Percentiles rank a stretch among this genome's conserved stretches.
These are phyloP conservation scores for Sylvicapra grimmia DNA, from an alignment of 2,113 vertebrate genomes.

Conservation along the genomic window DNA sequence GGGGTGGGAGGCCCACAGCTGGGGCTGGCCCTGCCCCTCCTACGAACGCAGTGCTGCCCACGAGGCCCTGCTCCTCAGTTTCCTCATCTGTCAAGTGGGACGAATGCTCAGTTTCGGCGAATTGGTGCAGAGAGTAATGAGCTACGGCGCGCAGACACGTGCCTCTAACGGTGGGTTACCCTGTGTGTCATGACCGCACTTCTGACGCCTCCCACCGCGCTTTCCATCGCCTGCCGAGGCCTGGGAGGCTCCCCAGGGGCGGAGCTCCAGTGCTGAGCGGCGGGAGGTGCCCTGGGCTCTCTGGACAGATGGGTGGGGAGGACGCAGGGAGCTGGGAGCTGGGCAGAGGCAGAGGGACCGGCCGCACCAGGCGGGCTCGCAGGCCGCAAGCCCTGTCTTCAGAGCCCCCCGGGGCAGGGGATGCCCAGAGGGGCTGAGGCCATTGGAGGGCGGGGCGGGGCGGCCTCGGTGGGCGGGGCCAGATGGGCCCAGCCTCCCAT, in stretches of 20 bases:
- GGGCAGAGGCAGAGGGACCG: neutral
- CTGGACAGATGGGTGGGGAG: neutral
- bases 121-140: rapidly evolving
- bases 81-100: rapidly evolving
- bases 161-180: rapidly evolving
- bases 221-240: neutral
- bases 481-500: rapidly evolving
- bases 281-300: neutral
- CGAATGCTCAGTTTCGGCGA: rapidly evolving
- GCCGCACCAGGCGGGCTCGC: rapidly evolving
- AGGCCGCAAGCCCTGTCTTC: neutral
- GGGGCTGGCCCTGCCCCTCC: rapidly evolving
- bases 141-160: rapidly evolving
- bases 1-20: rapidly evolving
- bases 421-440: rapidly evolving
- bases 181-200: rapidly evolving
- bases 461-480: neutral
- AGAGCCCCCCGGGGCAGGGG: neutral
- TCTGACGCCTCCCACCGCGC: rapidly evolving
- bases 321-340: rapidly evolving
- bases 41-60: rapidly evolving
- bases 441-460: too few species aligned
- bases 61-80: rapidly evolving
- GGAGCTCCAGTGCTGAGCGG: neutral
- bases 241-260: neutral